A percentile compares a stretch with the other conserved stretches of the same genome.
Evolutionary conservation across 1,140 invertebrate genomes (phyloP).

Genomic region (Atopsyche davidsoni): DNA sequence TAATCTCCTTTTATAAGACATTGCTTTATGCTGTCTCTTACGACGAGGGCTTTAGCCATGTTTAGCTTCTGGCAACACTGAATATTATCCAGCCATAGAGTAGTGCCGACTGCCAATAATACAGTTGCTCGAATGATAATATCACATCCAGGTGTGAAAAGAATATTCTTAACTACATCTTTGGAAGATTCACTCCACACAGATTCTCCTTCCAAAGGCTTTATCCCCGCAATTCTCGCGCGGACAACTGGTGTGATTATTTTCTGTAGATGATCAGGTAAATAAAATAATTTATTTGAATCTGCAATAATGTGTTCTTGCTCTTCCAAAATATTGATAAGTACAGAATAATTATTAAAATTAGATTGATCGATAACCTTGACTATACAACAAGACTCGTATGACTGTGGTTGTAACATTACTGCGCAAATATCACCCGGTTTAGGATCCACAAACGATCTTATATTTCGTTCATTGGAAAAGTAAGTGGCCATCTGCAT

Average conservation of each 20-base stretch:
- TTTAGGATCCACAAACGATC: slow-evolving; percentile 35
- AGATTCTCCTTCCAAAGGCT: slow-evolving; percentile 39
- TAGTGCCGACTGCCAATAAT: slow-evolving; percentile 36
- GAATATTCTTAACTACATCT: slow-evolving; percentile 33
- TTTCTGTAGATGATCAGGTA: slow-evolving; percentile 39
- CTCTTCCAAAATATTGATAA: slow-evolving; percentile 42
- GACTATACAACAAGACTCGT: slow-evolving; percentile 38
- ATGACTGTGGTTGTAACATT: slow-evolving; percentile 34
- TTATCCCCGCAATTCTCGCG: slow-evolving; percentile 38
- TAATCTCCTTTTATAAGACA: slow-evolving; percentile 10
- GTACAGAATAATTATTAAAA: no score
- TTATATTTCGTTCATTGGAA: slow-evolving; percentile 35
- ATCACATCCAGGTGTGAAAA: slow-evolving; percentile 28
- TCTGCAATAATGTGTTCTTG: slow-evolving; percentile 33
- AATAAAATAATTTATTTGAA: slow-evolving; percentile 37
- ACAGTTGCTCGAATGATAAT: slow-evolving; percentile 37
- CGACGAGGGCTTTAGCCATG: slow-evolving; percentile 1
- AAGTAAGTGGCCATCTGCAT: slow-evolving; percentile 41
- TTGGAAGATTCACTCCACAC: slow-evolving; percentile 36
- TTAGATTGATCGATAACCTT: no score
- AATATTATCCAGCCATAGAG: slow-evolving; percentile 35
- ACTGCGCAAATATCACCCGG: slow-evolving; percentile 41
- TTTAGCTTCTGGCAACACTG: slow-evolving; percentile 13
- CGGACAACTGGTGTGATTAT: slow-evolving; percentile 35
- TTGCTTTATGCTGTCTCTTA: slow-evolving; percentile 13